phyloP scores from a whole-genome alignment of 92 coral and sea anemone genomes.

The Porites rus region DNA sequence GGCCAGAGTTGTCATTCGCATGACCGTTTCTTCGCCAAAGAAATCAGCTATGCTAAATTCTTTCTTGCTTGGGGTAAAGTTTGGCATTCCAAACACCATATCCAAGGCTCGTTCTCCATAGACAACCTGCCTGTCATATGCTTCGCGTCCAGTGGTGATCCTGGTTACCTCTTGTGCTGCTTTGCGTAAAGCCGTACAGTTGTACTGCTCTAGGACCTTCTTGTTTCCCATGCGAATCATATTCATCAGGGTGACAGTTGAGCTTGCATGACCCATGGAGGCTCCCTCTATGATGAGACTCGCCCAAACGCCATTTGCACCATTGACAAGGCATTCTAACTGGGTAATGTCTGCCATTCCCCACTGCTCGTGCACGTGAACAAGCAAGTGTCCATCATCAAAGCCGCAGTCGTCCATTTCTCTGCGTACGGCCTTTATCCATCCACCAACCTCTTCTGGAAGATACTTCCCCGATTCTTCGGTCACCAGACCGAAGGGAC shows the following conservation, averaged over 20 bases:
- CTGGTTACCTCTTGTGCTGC: constrained; percentile 75
- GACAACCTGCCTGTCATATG: constrained; percentile 70
- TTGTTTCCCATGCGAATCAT: constrained; percentile 73
- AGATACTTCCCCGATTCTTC: constrained; percentile 82
- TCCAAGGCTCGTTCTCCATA: constrained; percentile 84
- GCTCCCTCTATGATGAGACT: constrained; percentile 71
- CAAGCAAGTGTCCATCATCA: constrained; percentile 63
- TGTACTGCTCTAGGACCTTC: constrained; percentile 60
- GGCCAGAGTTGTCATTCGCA: constrained; percentile 83
- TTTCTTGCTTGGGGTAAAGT: constrained; percentile 58
- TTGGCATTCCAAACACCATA: constrained; percentile 74
- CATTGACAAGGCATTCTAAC: constrained; percentile 60
- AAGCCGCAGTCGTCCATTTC: constrained; percentile 80
- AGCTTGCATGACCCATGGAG: constrained; percentile 66
- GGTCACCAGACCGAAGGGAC: constrained; percentile 76
- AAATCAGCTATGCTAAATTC: constrained; percentile 75
- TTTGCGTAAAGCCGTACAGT: constrained; percentile 66
- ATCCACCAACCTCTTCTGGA: constrained; percentile 79
- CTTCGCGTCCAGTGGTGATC: constrained; percentile 74
- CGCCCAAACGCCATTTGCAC: constrained; percentile 74
- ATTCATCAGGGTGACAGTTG: constrained; percentile 65
- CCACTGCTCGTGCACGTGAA: constrained; percentile 68
- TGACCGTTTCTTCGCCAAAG: constrained; percentile 77
- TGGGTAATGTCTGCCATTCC: constrained; percentile 57
- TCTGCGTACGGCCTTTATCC: constrained; percentile 75